Conservation (phyloP, 2,888 invertebrate genomes). For the Mimas tiliae region DNA sequence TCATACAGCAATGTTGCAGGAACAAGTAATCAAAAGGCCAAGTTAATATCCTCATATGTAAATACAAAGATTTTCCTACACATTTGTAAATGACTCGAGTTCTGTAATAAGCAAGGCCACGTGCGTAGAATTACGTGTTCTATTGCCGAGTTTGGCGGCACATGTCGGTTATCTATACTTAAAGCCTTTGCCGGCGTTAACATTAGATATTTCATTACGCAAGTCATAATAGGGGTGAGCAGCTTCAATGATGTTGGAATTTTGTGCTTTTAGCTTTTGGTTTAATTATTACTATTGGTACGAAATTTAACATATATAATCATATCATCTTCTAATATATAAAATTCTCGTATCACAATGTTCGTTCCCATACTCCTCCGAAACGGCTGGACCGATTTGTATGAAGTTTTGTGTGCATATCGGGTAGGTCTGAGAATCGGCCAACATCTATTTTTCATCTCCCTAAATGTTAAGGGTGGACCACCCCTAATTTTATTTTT, state of each 20-base stretch:
- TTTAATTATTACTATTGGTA: background rate
- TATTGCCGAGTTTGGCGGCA: conserved; percentile 33
- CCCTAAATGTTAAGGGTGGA: no score
- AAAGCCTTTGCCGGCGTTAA: conserved; percentile 10
- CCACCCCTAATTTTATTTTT: no score
- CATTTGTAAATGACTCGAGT: conserved; percentile 22
- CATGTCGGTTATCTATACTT: conserved; percentile 27
- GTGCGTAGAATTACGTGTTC: conserved; percentile 49
- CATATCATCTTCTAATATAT: no score
- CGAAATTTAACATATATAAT: no score
- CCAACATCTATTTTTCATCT: no score
- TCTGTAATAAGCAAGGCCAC: conserved; percentile 50
- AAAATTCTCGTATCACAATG: no score
- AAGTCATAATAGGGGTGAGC: background rate
- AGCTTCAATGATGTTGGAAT: background rate
- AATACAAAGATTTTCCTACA: conserved; percentile 28
- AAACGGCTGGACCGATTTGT: no score
- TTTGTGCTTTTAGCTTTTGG: background rate
- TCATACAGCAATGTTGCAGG: background rate
- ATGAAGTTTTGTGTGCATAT: no score
- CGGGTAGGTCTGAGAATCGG: no score
- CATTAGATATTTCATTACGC: conserved; percentile 19
- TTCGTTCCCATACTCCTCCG: no score
- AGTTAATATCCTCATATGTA: background rate
- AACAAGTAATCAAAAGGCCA: no score